Percentiles rank a stretch among this genome's conserved stretches.
These are phyloP conservation scores for Keiferia lycopersicella DNA, from an alignment of 2,888 invertebrate genomes.

Conservation along the genomic window DNA sequence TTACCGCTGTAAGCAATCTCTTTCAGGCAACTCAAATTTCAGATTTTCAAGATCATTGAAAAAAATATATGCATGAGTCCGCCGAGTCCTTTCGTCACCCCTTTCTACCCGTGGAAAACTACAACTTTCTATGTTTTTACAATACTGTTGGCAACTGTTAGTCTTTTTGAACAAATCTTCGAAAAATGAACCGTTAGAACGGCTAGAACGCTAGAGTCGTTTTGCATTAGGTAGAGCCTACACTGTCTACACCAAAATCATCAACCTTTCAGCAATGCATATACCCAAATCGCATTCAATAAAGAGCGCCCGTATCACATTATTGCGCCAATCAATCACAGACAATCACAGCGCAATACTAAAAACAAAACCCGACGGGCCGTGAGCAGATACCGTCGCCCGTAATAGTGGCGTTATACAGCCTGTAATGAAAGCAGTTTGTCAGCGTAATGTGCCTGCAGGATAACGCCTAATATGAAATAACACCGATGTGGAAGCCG, in stretches of 20 bases:
- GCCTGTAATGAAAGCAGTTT: conserved; percentile 66
- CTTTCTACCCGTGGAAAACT: too few species aligned
- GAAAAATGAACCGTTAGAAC: too few species aligned
- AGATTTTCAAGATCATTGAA: too few species aligned
- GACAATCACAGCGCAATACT: conserved; percentile 2
- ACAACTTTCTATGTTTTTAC: too few species aligned
- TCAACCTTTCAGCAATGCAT: not conserved
- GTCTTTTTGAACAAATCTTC: too few species aligned
- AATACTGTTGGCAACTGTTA: too few species aligned
- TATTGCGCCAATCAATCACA: conserved; percentile 1
- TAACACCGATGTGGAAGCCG: conserved; percentile 52
- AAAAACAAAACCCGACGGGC: conserved; percentile 12
- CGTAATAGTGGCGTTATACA: conserved; percentile 12
- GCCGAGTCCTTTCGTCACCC: too few species aligned
- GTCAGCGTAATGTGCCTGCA: conserved; percentile 67
- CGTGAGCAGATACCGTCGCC: conserved; percentile 13
- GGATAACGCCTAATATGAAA: conserved; percentile 73
- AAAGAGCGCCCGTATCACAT: conserved; percentile 7
- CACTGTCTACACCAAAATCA: not conserved
- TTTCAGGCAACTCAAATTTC: too few species aligned
- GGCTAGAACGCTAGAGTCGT: too few species aligned
- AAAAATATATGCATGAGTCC: too few species aligned
- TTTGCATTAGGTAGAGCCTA: too few species aligned
- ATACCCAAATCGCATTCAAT: not conserved
- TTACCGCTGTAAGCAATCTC: too few species aligned